Base-by-base conservation (phyloP, 2,113 vertebrate genomes). In the Eptesicus fuscus region DNA sequence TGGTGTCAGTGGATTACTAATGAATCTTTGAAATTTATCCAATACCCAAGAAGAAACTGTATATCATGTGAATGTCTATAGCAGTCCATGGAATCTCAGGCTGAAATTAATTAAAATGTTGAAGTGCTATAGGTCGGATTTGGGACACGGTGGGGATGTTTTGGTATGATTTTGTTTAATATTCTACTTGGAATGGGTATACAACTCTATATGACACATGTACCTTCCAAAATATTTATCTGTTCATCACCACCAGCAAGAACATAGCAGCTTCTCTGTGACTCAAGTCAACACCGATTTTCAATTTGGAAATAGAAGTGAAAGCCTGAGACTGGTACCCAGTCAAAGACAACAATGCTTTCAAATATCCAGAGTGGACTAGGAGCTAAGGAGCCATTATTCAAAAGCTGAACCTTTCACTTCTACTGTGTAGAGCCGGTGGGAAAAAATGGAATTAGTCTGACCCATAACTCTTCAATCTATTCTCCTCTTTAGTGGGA, bases 401-500 rank as follows among this genome's bases (percentile, higher is more conserved):
- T 47, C 56, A 53, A 47, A 88, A 80, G 6, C 40, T 78, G 3
- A 22, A 12, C 69, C 20, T 92, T 37, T 82, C 30, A 44, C 12
- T 63, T 86, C 42, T 83, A 9, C 69, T 83, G 3, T 71, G 53
- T 70, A 80, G 61, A 76, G 20, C 32, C 23, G 0, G 30, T 30
- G 40, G 51, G 51, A 63, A 30, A 53, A 49, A 83, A 9, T 56
- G 9, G 42, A 91, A 49, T 63, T 32, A 32, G 1, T 63, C 37
- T 90, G 42, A 93, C 32, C 16, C 37, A 20, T 92, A 91, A 86
- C 80, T 92, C 44, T 88, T 80, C 89, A 10, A 20, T 96, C 80
- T 96, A 69, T 89, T 97, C 37, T 97, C 65, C 96, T 88, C 25
- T 93, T 23, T 97, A 99, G 99, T 91, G 99, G 99, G 5, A 99